Base-by-base conservation (phyloP, 2,888 invertebrate genomes). In the Melinopterus prodromus region DNA sequence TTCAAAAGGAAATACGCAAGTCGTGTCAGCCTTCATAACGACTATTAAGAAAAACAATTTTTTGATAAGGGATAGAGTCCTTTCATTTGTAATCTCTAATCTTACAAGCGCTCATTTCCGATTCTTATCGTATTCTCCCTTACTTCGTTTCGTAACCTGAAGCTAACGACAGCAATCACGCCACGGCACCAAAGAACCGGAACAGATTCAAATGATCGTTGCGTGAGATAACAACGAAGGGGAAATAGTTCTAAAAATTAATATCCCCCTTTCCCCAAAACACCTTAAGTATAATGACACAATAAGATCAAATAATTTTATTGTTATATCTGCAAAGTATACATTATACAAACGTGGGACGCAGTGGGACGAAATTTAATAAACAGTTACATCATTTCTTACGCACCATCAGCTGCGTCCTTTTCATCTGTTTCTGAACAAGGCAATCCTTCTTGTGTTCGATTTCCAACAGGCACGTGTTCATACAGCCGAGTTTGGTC, bases 381-480 rank as follows among this genome's bases (percentile, higher is more conserved):
- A 26, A 26, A 26, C 26, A 53, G 9, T 53, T 53, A 53, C 12
- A 53, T 53, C 12, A 53, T 53, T 53, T 53, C 53, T 53, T 53
- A 53, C 12, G 7, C 53, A 12, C 53, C 53, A 53, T 12, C 53
- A 53, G 7, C 53, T 53, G 53, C 53, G 5, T 53, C 53, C 5
- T 53, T 3, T 71, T 71, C 35, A 71, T 71, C 5, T 71, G 71
- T 16, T 71, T 71, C 12, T 35, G 12, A 2, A 74, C 37, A 6
- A 74, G 37, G 37, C 9, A 69, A 72, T 77, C 69, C 69, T 35
- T 79, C 72, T 77, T 69, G 4, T 53, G 71, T 35, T 79, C 77
- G 9, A 79, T 36, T 53, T 79, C 69, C 6, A 77, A 71, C n/a
- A 79, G 16, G 70, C 36, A 69, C 35, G 71, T 79, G 71, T 77